phyloP scores from a whole-genome alignment of 2,888 invertebrate genomes.

The Tenthredo scrophulariae region DNA sequence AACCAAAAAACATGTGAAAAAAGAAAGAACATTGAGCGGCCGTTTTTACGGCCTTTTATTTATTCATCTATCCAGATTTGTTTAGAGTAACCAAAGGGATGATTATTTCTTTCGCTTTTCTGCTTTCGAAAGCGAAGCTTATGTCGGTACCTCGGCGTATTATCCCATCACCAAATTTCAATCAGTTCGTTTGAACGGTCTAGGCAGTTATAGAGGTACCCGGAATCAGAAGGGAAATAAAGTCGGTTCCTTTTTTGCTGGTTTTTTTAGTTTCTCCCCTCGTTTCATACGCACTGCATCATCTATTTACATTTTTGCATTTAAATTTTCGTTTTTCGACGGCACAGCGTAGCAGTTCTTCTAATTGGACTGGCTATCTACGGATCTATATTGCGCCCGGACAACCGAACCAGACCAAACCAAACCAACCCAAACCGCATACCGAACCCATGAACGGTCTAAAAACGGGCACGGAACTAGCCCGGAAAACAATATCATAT shows the following conservation, averaged over 20 bases:
- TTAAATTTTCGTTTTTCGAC: slow-evolving; percentile 27
- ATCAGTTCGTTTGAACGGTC: slow-evolving; percentile 1
- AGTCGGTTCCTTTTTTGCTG: background rate
- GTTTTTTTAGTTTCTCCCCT: background rate
- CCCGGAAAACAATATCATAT: slow-evolving; percentile 63
- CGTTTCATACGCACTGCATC: background rate
- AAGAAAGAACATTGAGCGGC: background rate
- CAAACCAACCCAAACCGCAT: background rate
- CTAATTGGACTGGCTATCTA: slow-evolving; percentile 70
- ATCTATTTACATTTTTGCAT: slow-evolving; percentile 25
- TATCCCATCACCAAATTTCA: slow-evolving; percentile 21
- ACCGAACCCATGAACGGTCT: background rate
- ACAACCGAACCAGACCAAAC: background rate
- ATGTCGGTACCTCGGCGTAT: background rate
- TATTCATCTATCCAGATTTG: background rate
- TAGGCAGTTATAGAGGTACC: background rate
- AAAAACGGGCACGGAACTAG: slow-evolving; percentile 50
- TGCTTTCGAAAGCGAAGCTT: background rate
- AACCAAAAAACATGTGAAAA: background rate
- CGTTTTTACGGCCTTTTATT: background rate
- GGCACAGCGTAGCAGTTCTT: slow-evolving; percentile 63
- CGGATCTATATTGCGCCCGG: slow-evolving; percentile 67
- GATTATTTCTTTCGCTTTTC: background rate
- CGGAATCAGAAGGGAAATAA: background rate
- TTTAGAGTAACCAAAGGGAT: background rate